Evolutionary conservation across 2,113 vertebrate genomes (phyloP).

Genomic region (Agelaius phoeniceus): DNA sequence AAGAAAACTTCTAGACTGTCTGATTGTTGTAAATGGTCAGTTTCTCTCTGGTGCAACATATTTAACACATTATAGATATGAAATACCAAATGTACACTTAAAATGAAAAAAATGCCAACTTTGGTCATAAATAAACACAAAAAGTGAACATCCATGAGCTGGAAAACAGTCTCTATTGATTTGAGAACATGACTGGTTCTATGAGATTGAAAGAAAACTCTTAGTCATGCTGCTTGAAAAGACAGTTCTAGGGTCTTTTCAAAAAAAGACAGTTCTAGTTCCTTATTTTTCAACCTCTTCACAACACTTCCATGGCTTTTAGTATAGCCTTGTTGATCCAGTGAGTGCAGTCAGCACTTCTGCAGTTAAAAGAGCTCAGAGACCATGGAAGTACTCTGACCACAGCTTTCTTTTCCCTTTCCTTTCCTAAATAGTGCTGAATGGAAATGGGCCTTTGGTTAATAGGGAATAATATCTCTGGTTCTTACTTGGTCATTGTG

Average conservation of each 20-base stretch:
- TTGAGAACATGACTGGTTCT: not conserved
- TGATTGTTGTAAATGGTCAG: not conserved
- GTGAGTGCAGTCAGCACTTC: not conserved
- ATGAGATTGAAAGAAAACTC: not conserved
- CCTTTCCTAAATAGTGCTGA: not conserved
- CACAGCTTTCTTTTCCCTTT: rapidly evolving
- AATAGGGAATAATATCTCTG: not conserved
- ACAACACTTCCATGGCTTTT: not conserved
- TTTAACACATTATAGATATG: not conserved
- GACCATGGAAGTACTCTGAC: not conserved
- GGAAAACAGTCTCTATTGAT: not conserved
- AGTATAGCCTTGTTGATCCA: not conserved
- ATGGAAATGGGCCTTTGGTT: not conserved
- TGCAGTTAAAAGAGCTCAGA: not conserved
- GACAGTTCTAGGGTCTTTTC: not conserved
- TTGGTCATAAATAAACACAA: not conserved
- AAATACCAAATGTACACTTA: not conserved
- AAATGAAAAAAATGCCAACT: not conserved
- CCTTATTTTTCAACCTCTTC: not conserved
- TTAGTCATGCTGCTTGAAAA: not conserved
- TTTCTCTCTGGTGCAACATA: not conserved
- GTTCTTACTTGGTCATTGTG: not conserved
- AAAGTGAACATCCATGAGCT: not conserved
- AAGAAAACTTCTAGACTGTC: not conserved
- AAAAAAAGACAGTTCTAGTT: too few relatives aligned